These are phyloP conservation scores for Neotoxoptera formosana DNA, from an alignment of 1,140 invertebrate genomes.

Conservation along the genomic window DNA sequence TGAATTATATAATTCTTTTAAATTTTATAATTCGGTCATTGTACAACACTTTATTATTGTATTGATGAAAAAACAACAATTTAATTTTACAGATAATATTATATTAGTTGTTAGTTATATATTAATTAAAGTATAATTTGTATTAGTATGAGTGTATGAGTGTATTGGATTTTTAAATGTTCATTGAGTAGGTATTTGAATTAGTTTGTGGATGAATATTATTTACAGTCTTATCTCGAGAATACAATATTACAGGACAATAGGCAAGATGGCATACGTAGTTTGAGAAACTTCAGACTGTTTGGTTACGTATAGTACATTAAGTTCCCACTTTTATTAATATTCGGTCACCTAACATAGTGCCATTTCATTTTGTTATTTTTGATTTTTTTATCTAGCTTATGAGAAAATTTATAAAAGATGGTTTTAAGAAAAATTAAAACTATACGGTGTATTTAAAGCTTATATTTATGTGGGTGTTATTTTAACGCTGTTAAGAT, in stretches of 20 bases:
- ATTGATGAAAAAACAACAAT: no score
- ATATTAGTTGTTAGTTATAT: no score
- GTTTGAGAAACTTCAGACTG: neutral
- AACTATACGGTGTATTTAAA: neutral
- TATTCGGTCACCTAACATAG: neutral
- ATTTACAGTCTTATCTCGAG: neutral
- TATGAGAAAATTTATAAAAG: neutral
- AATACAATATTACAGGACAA: neutral
- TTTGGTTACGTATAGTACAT: neutral
- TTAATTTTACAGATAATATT: no score
- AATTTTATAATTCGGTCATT: no score
- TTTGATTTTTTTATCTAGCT: neutral
- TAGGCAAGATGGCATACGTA: neutral
- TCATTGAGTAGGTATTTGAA: neutral
- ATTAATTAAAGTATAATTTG: no score
- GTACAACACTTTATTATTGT: no score
- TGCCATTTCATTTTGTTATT: neutral
- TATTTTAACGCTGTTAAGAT: neutral
- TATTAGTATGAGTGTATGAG: no score
- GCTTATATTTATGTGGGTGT: no score
- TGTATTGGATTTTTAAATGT: no score
- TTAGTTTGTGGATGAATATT: neutral
- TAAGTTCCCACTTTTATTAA: neutral
- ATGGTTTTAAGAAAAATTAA: neutral
- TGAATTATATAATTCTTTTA: no score